Base-by-base conservation (phyloP, 2,113 vertebrate genomes). In the Megatriorchis doriae region DNA sequence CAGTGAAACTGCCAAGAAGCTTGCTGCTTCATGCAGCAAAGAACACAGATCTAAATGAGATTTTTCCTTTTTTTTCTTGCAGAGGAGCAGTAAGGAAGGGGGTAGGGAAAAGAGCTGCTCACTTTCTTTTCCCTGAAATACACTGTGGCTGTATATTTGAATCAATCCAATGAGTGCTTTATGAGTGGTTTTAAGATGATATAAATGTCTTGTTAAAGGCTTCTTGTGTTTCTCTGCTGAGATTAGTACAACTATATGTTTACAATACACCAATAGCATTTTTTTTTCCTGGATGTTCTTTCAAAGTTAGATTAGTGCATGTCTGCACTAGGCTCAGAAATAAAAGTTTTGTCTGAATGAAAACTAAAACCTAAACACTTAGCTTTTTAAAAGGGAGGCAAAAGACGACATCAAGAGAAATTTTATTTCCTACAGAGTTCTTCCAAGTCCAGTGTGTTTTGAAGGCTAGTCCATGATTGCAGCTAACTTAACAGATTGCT, bases 1-100 rank as follows among this genome's bases (percentile, higher is more conserved):
- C 92, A 91, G 55, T 86, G 75, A 92, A 92, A 61, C 81, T 90
- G 86, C 92, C 87, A 90, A 96, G 93, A 79, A 72, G 58, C 80
- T 96, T 93, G 61, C 89, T 67, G 83, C 71, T 95, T 87, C 73
- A 75, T 94, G 68, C 45, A 92, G 71, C 65, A 81, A 67, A 70
- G 84, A 96, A 65, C 53, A 73, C 50, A 74, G 73, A 91, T 75
- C 67, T 45, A 93, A 80, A 93, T 82, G 61, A 90, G 81, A 65
- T 83, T 93, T 96, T 86, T 88, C 40, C 52, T 48, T 66, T 70
- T 89, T 86, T 80, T 65, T 38, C 38, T 82, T 82, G 32, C 77
- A 48, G 58, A 67, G 21, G 16, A 82, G 72, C 52, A 52, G 16
- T 61, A 52, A 61, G 93, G 50, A 94, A 74, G 66, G 45, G 62